Base-by-base conservation (phyloP, 1,140 invertebrate genomes). In the Drosophila suzukii region DNA sequence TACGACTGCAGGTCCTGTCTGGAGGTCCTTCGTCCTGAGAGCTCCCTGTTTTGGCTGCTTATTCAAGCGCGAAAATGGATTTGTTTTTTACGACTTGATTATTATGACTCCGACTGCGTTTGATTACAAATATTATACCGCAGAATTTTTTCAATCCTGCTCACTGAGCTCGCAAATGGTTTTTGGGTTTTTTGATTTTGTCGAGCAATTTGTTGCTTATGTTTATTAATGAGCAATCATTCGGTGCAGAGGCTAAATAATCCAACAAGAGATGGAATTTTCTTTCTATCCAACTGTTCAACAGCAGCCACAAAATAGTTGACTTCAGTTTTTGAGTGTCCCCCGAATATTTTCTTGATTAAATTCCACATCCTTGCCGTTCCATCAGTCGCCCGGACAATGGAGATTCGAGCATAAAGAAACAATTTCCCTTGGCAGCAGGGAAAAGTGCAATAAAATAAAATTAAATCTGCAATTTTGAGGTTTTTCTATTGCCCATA, bases 381-480 rank as follows among this genome's bases (percentile, higher is more conserved):
- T 66, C 50, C 70, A 76, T 71, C 57, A 47, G 20, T 20, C 20
- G 68, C 41, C 60, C 60, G 43, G 55, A 47, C 74, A 62, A 58
- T 55, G 36, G 39, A 36, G 54, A 54, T 41, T 36, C 46, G 50
- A 32, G 34, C 51, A 70, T 82, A 78, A 89, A 81, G 85, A 90
- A 89, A 89, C 84, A 89, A 89, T 89, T 89, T 89, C 61, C 85
- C 12, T 41, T 68, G 61, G 49, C 72, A 66, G 8, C 59, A 50
- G 43, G 44, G 59, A 54, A 47, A 75, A 65, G 63, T 83, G 84
- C 83, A 88, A 88, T 88, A 83, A 89, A 89, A 89, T 89, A 90
- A 89, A 89, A 89, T 89, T 81, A 89, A 89, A 89, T 89, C 85
- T 90, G 84, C 85, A 90, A 89, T 89, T 89, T 89, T 90, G 81